These are phyloP conservation scores for Blomia tropicalis DNA, from an alignment of 2,888 invertebrate species.

Conservation along the genomic window DNA sequence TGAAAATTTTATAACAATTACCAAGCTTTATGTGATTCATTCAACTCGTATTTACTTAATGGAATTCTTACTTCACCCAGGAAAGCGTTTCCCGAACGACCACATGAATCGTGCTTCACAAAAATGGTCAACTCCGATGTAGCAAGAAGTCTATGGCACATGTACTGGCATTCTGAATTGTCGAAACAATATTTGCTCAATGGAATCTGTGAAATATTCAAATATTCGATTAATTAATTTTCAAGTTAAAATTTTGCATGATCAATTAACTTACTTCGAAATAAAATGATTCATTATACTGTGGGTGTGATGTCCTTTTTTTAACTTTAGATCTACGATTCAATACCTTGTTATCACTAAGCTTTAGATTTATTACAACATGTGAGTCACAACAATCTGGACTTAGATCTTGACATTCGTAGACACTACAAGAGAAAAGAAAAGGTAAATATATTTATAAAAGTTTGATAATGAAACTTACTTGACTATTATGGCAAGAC, in stretches of 20 bases:
- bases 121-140: conserved; percentile 45
- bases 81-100: conserved; percentile 61
- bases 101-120: conserved; percentile 67
- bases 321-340: conserved; percentile 55
- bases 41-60: conserved; percentile 50
- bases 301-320: conserved; percentile 76
- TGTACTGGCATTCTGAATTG: conserved; percentile 1
- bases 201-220: conserved; percentile 6
- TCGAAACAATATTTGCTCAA: not conserved
- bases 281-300: conserved; percentile 69
- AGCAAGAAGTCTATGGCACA: not conserved
- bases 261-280: conserved; percentile 44
- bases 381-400: conserved; percentile 82
- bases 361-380: conserved; percentile 27
- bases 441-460: not conserved
- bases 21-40: conserved; percentile 57
- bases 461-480: conserved; percentile 30
- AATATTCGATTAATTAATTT: not conserved
- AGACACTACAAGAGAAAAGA: conserved; percentile 40
- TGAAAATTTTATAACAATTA: conserved; percentile 35
- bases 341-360: not conserved
- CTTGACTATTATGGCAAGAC: conserved; percentile 40
- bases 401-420: conserved; percentile 71
- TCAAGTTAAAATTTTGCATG: conserved; percentile 1
- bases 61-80: conserved; percentile 71